These are phyloP conservation scores for Corvus moneduloides DNA, from an alignment of 2,113 vertebrate species.

Conservation along the genomic window DNA sequence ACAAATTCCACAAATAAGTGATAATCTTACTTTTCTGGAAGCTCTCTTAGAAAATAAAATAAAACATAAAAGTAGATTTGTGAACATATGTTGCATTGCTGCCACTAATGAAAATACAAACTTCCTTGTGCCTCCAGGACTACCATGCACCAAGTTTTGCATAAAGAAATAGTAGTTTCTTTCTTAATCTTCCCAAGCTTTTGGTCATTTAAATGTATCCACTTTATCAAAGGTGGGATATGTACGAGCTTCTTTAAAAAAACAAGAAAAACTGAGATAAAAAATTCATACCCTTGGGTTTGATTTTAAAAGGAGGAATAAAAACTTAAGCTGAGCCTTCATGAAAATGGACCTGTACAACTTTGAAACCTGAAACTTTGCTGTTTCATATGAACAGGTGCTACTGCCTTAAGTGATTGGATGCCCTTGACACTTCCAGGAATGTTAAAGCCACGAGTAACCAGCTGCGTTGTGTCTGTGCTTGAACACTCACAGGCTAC, in stretches of 20 bases:
- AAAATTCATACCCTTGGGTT: background rate
- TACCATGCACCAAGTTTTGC: background rate
- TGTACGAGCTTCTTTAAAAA: background rate
- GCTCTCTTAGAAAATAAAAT: background rate
- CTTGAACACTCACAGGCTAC: background rate
- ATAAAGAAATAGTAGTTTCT: background rate
- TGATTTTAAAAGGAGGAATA: background rate
- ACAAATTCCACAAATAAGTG: background rate
- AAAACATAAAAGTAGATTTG: background rate
- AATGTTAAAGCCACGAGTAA: background rate
- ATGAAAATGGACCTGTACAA: background rate
- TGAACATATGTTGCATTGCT: background rate
- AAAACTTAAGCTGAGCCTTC: background rate
- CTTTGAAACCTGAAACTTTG: background rate
- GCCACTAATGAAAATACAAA: background rate
- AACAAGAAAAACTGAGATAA: background rate
- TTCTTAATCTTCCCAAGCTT: background rate
- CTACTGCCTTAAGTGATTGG: constrained; percentile 32
- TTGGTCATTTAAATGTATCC: background rate
- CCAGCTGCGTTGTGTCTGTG: constrained; percentile 9
- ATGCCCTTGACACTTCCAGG: background rate
- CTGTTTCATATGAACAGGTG: background rate
- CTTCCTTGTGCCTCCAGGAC: background rate
- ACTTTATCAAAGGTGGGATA: background rate
- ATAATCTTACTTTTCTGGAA: background rate